Conservation (phyloP, 2,797 vertebrate species). For the Todus mexicanus region DNA sequence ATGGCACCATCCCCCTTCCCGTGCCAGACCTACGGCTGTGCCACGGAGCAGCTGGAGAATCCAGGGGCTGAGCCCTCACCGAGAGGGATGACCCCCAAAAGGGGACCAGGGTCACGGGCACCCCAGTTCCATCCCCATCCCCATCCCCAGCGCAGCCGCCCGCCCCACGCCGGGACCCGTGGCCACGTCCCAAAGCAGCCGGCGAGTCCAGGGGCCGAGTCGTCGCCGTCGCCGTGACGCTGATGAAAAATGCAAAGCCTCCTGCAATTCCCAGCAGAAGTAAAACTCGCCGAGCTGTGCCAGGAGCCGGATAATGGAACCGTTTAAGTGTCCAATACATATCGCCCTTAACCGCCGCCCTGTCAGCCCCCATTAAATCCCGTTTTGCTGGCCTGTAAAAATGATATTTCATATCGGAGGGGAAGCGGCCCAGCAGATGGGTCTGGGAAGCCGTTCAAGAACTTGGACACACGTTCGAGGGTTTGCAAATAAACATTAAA, state of each 20-base stretch:
- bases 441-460: conserved; percentile 43
- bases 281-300: conserved; percentile 42
- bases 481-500: conserved; percentile 51
- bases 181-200: fast-evolving
- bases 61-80: neutral
- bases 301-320: conserved; percentile 45
- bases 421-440: neutral
- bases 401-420: neutral
- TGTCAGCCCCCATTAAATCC: conserved; percentile 44
- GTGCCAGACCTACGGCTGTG: no score
- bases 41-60: no score
- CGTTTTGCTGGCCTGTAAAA: conserved; percentile 22
- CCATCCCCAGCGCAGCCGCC: no score
- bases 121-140: no score
- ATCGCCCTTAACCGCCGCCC: conserved; percentile 20
- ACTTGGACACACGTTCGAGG: neutral
- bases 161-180: fast-evolving
- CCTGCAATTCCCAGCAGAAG: neutral
- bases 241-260: neutral
- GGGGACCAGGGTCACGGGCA: no score
- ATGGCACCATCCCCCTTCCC: no score
- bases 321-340: conserved; percentile 22
- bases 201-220: fast-evolving
- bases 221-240: neutral
- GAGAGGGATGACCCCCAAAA: no score